Percentiles rank a stretch among this genome's conserved stretches.
phyloP scores from a whole-genome alignment of 2,797 vertebrate genomes.

The Xiphophorus birchmanni region DNA sequence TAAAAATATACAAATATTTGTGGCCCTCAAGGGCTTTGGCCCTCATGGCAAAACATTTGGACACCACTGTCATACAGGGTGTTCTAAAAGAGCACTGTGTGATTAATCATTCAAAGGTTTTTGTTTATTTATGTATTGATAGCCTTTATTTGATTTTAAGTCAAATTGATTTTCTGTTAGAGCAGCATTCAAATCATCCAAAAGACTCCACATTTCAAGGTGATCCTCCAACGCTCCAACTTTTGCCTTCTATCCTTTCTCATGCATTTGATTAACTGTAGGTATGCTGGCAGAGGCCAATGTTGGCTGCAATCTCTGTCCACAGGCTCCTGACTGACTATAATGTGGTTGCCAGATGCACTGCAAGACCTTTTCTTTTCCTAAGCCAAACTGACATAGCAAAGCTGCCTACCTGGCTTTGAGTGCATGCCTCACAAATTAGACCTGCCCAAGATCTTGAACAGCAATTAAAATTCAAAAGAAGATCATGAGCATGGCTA shows the following conservation, averaged over 20 bases:
- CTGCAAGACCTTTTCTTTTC: conserved; percentile 36
- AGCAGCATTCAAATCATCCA: conserved; percentile 60
- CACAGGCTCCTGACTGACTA: conserved; percentile 33
- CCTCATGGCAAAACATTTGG: too few species aligned
- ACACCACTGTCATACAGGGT: neutral
- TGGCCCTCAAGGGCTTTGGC: too few species aligned
- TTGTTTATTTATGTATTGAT: neutral
- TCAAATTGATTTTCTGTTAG: neutral
- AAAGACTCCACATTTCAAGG: conserved; percentile 58
- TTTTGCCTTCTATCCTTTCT: conserved; percentile 32
- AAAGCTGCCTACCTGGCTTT: conserved; percentile 51
- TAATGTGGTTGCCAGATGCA: conserved; percentile 72
- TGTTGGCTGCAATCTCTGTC: conserved; percentile 38
- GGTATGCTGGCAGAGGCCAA: conserved; percentile 51
- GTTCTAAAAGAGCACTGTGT: neutral
- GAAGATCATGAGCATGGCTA: neutral
- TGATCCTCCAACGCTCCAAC: conserved; percentile 55
- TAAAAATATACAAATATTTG: too few species aligned
- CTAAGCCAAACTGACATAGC: conserved; percentile 35
- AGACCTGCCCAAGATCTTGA: conserved; percentile 46
- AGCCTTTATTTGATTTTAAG: neutral
- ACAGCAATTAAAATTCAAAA: neutral
- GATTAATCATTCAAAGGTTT: neutral
- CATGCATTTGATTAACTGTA: conserved; percentile 49
- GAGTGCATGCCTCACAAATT: conserved; percentile 42